Conservation (phyloP, 2,888 invertebrate species). For the Endomychus coccineus region DNA sequence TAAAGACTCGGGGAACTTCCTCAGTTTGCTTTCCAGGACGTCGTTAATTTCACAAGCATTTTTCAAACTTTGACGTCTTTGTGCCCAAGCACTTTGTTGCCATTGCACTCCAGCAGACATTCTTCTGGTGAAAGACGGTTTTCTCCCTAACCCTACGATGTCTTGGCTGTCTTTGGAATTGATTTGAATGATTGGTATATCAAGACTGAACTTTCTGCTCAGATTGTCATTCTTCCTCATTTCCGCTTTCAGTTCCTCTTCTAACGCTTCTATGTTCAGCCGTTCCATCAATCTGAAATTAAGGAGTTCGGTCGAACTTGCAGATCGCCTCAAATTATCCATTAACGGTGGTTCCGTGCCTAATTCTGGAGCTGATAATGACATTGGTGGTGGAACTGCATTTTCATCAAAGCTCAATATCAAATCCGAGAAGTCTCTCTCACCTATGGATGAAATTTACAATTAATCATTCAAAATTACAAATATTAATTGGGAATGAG, state of each 20-base stretch:
- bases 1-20: slow-evolving; percentile 24
- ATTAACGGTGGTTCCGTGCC: slow-evolving; percentile 53
- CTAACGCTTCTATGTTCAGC: slow-evolving; percentile 68
- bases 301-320: slow-evolving; percentile 75
- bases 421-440: too few species aligned
- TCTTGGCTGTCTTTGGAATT: slow-evolving; percentile 48
- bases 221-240: slow-evolving; percentile 22
- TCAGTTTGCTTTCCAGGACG: slow-evolving; percentile 30
- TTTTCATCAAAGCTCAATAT: slow-evolving; percentile 61
- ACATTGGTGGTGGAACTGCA: slow-evolving; percentile 69
- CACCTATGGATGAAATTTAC: too few species aligned
- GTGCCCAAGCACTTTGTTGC: slow-evolving; percentile 37
- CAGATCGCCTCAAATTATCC: slow-evolving; percentile 58
- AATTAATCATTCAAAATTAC: too few species aligned
- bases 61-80: slow-evolving; percentile 37
- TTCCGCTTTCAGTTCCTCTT: slow-evolving; percentile 58
- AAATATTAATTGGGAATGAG: too few species aligned
- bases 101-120: slow-evolving; percentile 45
- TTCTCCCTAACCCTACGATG: slow-evolving; percentile 43
- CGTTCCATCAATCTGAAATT: slow-evolving; percentile 77
- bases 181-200: slow-evolving; percentile 45
- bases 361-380: slow-evolving; percentile 74
- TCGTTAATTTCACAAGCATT: slow-evolving; percentile 31
- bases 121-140: slow-evolving; percentile 44
- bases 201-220: slow-evolving; percentile 19